These are phyloP conservation scores for Leptoteleia sp. DNA, from an alignment of 1,140 invertebrate genomes.

Conservation along the genomic window DNA sequence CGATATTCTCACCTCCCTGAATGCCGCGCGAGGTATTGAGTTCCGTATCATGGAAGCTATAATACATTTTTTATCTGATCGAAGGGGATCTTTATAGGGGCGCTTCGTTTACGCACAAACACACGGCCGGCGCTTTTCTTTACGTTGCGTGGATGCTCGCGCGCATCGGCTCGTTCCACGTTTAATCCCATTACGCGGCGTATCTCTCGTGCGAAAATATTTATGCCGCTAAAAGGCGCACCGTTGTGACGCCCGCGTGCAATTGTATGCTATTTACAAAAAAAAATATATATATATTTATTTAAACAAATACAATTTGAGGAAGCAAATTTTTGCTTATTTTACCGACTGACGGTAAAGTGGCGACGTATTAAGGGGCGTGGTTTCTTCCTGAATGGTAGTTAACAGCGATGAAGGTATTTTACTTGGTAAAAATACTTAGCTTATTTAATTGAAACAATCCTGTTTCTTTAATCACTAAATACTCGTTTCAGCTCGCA, in stretches of 20 bases:
- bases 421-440: too few relatives aligned
- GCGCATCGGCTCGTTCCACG: slow-evolving; percentile 22
- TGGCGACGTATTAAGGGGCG: neutral
- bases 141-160: slow-evolving; percentile 23
- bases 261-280: neutral
- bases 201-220: slow-evolving; percentile 48
- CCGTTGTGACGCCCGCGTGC: slow-evolving; percentile 3
- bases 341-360: slow-evolving; percentile 33
- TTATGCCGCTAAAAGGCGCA: slow-evolving; percentile 20
- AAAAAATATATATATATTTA: too few relatives aligned
- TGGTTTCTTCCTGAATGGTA: too few relatives aligned
- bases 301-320: too few relatives aligned
- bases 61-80: slow-evolving; percentile 82
- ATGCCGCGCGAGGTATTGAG: slow-evolving; percentile 77
- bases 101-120: slow-evolving; percentile 68
- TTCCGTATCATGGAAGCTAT: slow-evolving; percentile 81
- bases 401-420: too few relatives aligned
- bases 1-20: slow-evolving; percentile 42
- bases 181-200: slow-evolving; percentile 58
- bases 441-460: too few relatives aligned
- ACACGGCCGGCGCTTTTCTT: slow-evolving; percentile 44
- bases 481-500: too few relatives aligned
- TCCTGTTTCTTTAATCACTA: too few relatives aligned
- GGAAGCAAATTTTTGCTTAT: too few relatives aligned
- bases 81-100: slow-evolving; percentile 81